Base-by-base conservation (phyloP, 2,113 vertebrate species). In the Macaca mulatta region DNA sequence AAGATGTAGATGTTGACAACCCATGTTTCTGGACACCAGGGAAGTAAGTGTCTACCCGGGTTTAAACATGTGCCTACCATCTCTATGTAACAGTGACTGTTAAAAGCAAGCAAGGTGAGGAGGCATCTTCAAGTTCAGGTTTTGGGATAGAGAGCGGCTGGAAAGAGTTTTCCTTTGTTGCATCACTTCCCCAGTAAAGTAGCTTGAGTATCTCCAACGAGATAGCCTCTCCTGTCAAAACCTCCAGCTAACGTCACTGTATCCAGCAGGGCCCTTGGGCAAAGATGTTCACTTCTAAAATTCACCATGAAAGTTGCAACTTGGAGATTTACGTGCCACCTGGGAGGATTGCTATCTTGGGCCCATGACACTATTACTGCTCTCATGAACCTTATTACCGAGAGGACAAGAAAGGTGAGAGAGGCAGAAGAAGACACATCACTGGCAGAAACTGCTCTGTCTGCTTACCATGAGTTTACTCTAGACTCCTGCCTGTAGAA, bases 91-190 rank as follows among this genome's bases (percentile, higher is more conserved):
- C 7, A 27, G 8, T 48, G 27, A 17, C 23, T n/a, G 86, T 32
- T 4, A 16, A 77, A 64, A 50, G 25, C 43, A 27, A 52, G 35
- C 2, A 32, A 92, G 48, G 43, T 61, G 13, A 25, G 64, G 90
- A 40, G 45, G 2, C 3, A 18, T 16, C 61, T 55, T 48, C 6
- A 11, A 55, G 52, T 38, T 90, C 80, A 90, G 35, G 5, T 59
- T 91, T 0, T 2, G 59, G 4, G 9, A 9, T 3, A 8, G 32
- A 74, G 16, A 72, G 13, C 4, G 1, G 7, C 0, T 3, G 13
- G 79, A 23, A 87, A 52, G 38, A 78, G 12, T 9, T 69, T 80
- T 7, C 4, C 40, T 40, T n/a, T 5, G 18, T 9, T 11, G 5
- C n/a, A 86, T 45, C 45, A 13, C 45, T 61, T 48, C 30, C 22